Percentiles rank a stretch among this genome's conserved stretches.
phyloP scores from a whole-genome alignment of 2,797 vertebrate genomes.

The Syndactyla subalaris region DNA sequence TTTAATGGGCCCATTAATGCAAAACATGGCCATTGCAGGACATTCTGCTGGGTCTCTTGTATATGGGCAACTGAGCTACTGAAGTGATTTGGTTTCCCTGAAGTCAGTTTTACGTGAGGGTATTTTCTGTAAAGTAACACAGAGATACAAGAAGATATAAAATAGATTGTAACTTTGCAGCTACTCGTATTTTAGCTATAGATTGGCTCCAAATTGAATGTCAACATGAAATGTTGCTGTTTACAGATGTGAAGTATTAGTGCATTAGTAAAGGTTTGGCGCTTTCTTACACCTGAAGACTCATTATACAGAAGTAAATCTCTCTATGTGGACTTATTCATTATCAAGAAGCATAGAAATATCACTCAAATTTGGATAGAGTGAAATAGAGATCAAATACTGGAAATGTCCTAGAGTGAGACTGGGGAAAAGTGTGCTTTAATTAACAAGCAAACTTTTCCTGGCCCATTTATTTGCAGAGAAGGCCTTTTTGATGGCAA shows the following conservation, averaged over 20 bases:
- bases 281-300: neutral
- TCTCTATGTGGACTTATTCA: neutral
- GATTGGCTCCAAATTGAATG: neutral
- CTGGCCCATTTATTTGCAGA: neutral
- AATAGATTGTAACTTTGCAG: neutral
- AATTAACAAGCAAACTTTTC: neutral
- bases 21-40: neutral
- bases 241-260: neutral
- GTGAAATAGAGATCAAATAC: neutral
- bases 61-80: neutral
- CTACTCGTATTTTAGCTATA: neutral
- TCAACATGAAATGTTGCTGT: neutral
- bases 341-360: neutral
- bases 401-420: neutral
- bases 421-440: neutral
- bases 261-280: neutral
- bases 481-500: neutral
- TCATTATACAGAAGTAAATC: neutral
- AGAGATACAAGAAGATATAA: neutral
- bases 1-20: neutral
- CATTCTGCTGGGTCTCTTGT: neutral
- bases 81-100: neutral
- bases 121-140: neutral
- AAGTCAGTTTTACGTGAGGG: neutral
- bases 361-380: neutral